Evolutionary conservation across 2,888 invertebrate genomes (phyloP).

Genomic region (Heliothis peltigera): DNA sequence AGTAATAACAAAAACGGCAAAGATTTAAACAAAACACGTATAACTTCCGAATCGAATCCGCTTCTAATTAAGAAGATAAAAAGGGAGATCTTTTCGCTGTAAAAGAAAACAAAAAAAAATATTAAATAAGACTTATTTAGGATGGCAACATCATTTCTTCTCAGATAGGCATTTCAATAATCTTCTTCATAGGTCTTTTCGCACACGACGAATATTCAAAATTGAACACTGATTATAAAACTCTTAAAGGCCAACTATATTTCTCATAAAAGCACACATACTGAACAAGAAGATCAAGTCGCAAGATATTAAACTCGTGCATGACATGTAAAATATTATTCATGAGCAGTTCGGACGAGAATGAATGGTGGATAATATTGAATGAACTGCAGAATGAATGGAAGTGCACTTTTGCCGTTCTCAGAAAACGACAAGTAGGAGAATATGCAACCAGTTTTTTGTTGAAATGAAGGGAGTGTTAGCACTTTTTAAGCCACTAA

Average conservation of each 20-base stretch:
- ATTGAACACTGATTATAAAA: not conserved
- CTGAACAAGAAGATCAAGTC: not conserved
- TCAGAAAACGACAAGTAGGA: conserved; percentile 6
- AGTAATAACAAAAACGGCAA: too few species aligned
- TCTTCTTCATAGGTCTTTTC: too few species aligned
- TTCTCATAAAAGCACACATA: not conserved
- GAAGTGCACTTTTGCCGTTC: not conserved
- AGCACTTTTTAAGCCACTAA: conserved; percentile 3
- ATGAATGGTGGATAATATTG: conserved; percentile 2
- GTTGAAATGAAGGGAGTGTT: not conserved
- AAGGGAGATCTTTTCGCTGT: too few species aligned
- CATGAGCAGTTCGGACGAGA: not conserved
- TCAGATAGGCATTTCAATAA: too few species aligned
- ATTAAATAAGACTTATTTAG: too few species aligned
- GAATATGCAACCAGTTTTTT: conserved; percentile 6
- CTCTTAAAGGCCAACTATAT: not conserved
- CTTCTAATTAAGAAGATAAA: too few species aligned
- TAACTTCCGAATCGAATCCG: too few species aligned
- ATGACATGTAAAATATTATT: conserved; percentile 1
- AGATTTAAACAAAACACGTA: too few species aligned
- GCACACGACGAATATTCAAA: not conserved
- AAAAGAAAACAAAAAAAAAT: too few species aligned
- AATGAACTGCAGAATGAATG: conserved; percentile 5
- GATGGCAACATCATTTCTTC: too few species aligned
- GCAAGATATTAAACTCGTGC: conserved; percentile 1